Conservation (phyloP, 2,888 invertebrate species). For the Theretra japonica region DNA sequence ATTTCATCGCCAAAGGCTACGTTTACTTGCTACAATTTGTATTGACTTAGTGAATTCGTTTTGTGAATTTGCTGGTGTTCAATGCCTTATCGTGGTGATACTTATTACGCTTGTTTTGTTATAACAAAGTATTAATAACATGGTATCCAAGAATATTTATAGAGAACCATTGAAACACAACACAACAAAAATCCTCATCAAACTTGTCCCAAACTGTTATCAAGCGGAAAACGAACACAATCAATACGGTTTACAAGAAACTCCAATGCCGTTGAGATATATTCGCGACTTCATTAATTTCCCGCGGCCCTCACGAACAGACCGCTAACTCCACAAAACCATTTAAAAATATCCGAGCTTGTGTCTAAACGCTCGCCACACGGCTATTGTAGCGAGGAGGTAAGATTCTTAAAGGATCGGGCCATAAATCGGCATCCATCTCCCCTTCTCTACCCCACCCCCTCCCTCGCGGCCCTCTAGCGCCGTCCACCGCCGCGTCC, state of each 20-base stretch:
- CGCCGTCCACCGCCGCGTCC: slow-evolving; percentile 25
- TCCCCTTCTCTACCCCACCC: not conserved
- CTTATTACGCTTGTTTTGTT: too few species aligned
- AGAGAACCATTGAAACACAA: too few species aligned
- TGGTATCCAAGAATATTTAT: too few species aligned
- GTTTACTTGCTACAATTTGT: too few species aligned
- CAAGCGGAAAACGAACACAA: not conserved
- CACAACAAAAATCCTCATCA: not conserved
- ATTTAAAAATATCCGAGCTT: not conserved
- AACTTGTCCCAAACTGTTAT: not conserved
- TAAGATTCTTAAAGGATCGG: slow-evolving; percentile 22
- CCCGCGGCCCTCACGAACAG: not conserved
- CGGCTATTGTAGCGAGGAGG: slow-evolving; percentile 12
- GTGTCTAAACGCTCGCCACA: not conserved
- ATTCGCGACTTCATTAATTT: not conserved
- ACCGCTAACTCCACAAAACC: slow-evolving; percentile 1
- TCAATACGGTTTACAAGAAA: not conserved
- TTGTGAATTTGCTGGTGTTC: too few species aligned
- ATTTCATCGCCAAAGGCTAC: not conserved
- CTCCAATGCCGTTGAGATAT: not conserved
- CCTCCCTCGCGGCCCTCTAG: not conserved
- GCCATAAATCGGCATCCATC: slow-evolving; percentile 13
- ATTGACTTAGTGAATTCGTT: not conserved
- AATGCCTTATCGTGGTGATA: too few species aligned
- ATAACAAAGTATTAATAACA: too few species aligned